Percentiles rank a stretch among this genome's conserved stretches.
phyloP scores from a whole-genome alignment of 2,797 vertebrate species.

The Acrossocheilus wenchowensis region DNA sequence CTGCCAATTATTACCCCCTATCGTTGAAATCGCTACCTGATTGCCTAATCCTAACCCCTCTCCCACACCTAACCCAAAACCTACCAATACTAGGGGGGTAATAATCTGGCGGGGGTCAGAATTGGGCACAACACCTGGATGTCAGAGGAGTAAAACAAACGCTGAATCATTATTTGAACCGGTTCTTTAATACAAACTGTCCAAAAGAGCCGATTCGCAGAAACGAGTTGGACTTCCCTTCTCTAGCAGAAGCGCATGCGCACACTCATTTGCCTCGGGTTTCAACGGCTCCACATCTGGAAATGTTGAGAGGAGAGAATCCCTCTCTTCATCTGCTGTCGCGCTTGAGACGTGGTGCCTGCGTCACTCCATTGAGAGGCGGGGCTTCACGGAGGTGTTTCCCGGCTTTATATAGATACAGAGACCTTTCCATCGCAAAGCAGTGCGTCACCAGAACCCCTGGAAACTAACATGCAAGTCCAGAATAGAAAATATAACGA shows the following conservation, averaged over 20 bases:
- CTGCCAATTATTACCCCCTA: no score
- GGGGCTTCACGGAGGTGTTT: constrained; percentile 85
- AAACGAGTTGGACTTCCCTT: neutral
- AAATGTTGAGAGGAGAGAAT: constrained; percentile 66
- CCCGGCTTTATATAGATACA: constrained; percentile 93
- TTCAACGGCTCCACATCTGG: constrained; percentile 55
- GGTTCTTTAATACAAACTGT: neutral
- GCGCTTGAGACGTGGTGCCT: constrained; percentile 65
- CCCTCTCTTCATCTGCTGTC: constrained; percentile 61
- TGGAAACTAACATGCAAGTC: constrained; percentile 69
- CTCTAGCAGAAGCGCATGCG: neutral
- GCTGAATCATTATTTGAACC: neutral
- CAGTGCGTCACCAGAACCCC: constrained; percentile 88
- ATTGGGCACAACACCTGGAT: neutral
- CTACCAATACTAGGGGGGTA: no score
- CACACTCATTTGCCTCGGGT: neutral
- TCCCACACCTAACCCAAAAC: no score
- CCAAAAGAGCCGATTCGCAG: constrained; percentile 3
- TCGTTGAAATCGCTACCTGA: no score
- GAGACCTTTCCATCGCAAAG: constrained; percentile 71
- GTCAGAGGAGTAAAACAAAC: neutral
- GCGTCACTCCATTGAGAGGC: constrained; percentile 80
- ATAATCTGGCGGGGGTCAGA: no score
- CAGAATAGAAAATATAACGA: constrained; percentile 43
- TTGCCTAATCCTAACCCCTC: no score